Evolutionary conservation across 2,797 vertebrate genomes (phyloP), one percentile per base, ranked within the genome.

Genomic region (Momotus momota): DNA sequence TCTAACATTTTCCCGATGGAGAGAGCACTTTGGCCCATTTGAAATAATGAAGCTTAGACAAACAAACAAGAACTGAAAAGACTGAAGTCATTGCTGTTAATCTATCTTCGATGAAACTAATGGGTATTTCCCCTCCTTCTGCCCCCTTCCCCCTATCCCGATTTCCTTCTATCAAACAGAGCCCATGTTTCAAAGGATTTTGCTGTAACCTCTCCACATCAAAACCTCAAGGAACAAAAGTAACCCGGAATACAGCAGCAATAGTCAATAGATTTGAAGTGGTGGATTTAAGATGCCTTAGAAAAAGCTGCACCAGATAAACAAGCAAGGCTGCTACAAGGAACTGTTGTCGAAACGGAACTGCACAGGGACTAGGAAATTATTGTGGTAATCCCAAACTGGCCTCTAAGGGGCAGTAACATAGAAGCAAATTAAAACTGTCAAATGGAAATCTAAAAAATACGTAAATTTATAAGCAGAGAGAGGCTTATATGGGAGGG

Each of bases 1-100:
- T 69, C 51, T 89, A 96, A 90, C 29, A 0, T 93, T 91, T 95
- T 95, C 90, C 95, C 94, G 85, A 80, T 90, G 82, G 29, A 86
- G 41, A 77, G 51, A 29, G n/a, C 2, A 10, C 80, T 94, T 93
- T 73, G 85, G 77, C 64, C 80, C 41, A 94, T 80, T 94, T 71
- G 74, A 94, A 90, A 86, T 75, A 93, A 88, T 2, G 41, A 94
- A 54, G 52, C 52, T 93, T 78, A 91, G 61, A 88, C 80, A 96
- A 96, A 94, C 91, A 97, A 96, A 92, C 74, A 95, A 86, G 83
- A 90, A 80, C 38, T 48, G 67, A 70, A 88, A 69, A 83, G 71
- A 52, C 78, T 82, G 86, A 94, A 88, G 66, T 43, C 31, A 43
- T 40, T 82, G 66, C 23, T 77, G n/a, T 61, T 88, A 81, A 96